Percentiles rank a stretch among this genome's conserved stretches.
phyloP scores from a whole-genome alignment of 2,113 vertebrate species.

The Rhinogobius similis region DNA sequence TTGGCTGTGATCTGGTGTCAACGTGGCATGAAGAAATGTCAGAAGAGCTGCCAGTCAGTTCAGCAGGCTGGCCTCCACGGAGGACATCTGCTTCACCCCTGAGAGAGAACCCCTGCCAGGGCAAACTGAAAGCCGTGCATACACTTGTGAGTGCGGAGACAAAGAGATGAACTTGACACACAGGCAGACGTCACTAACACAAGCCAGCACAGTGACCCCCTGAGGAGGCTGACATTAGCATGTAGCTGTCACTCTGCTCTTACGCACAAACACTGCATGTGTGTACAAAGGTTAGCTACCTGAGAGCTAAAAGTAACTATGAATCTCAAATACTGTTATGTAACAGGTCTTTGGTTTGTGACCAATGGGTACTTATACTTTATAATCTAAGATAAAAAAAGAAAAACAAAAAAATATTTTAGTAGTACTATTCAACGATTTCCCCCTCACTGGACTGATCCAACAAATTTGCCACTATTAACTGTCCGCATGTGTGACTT shows the following conservation, averaged over 20 bases:
- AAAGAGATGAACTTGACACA: slow-evolving; percentile 10
- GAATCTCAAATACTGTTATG: slow-evolving; percentile 65
- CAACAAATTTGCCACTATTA: slow-evolving; percentile 9
- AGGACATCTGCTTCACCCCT: slow-evolving; percentile 59
- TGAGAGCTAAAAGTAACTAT: slow-evolving; percentile 58
- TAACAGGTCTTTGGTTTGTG: slow-evolving; percentile 49
- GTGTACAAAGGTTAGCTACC: slow-evolving; percentile 42
- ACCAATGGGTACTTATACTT: slow-evolving; percentile 55
- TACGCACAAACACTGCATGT: slow-evolving; percentile 20
- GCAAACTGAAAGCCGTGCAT: slow-evolving; percentile 29
- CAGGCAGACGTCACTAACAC: slow-evolving; percentile 17
- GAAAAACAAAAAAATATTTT: too few species aligned
- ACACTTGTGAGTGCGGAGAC: slow-evolving; percentile 12
- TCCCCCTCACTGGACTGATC: slow-evolving; percentile 22
- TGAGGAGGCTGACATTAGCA: slow-evolving; percentile 17
- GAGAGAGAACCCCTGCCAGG: slow-evolving; percentile 31
- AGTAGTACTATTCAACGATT: slow-evolving; percentile 41
- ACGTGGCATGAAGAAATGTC: slow-evolving; percentile 59
- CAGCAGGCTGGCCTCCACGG: slow-evolving; percentile 52
- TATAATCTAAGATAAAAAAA: slow-evolving; percentile 61
- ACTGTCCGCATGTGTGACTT: not conserved
- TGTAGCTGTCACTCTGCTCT: not conserved
- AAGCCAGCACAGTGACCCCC: slow-evolving; percentile 18
- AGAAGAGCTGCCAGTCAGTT: slow-evolving; percentile 65
- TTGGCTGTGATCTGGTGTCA: slow-evolving; percentile 56